Evolutionary conservation across 2,888 invertebrate species (phyloP).

Genomic region (Theretra japonica): DNA sequence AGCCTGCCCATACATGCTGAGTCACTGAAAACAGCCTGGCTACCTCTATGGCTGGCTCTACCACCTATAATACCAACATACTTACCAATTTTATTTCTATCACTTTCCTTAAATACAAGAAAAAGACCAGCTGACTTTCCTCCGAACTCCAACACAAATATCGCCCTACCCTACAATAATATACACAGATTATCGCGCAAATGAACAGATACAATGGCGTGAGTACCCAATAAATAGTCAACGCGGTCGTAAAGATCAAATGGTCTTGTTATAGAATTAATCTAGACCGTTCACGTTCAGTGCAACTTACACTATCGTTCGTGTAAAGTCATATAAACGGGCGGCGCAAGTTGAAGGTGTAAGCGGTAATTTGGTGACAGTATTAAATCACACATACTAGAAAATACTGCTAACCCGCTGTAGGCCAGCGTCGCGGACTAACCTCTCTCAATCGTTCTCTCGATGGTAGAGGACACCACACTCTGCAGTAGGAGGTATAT

Average conservation of each 20-base stretch:
- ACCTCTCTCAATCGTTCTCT: too few species aligned
- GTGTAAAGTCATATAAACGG: slow-evolving; percentile 63
- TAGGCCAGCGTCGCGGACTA: too few species aligned
- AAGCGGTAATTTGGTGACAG: background rate
- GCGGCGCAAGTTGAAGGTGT: slow-evolving; percentile 43
- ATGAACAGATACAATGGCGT: slow-evolving; percentile 20
- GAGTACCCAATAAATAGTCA: slow-evolving; percentile 30
- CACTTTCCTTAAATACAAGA: too few species aligned
- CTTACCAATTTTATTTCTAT: too few species aligned
- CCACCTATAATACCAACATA: too few species aligned
- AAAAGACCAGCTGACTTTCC: background rate
- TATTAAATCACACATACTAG: too few species aligned
- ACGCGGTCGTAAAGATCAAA: slow-evolving; percentile 49
- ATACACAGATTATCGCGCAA: slow-evolving; percentile 9
- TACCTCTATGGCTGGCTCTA: too few species aligned
- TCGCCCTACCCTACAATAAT: slow-evolving; percentile 14
- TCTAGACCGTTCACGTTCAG: slow-evolving; percentile 65
- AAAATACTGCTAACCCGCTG: too few species aligned
- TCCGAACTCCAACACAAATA: background rate
- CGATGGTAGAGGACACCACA: too few species aligned
- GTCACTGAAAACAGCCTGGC: too few species aligned
- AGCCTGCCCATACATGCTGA: too few species aligned
- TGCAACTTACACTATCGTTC: slow-evolving; percentile 70
- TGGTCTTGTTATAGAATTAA: slow-evolving; percentile 70
- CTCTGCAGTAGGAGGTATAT: too few species aligned